Percentiles rank a stretch among this genome's conserved stretches.
Evolutionary conservation across 2,888 invertebrate species (phyloP).

Genomic region (Rutpela maculata): DNA sequence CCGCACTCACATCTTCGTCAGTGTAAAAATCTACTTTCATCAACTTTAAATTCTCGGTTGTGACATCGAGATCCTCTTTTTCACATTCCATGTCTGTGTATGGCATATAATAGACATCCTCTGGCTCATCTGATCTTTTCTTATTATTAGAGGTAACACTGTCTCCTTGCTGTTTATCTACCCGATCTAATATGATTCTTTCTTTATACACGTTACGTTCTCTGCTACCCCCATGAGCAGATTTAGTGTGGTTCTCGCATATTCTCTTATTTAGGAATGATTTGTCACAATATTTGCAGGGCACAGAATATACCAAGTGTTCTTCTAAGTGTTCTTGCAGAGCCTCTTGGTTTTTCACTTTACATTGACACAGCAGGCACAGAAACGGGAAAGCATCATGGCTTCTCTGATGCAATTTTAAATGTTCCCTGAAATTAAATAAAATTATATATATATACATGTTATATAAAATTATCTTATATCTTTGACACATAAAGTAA

Average conservation of each 20-base stretch:
- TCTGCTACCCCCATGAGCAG: constrained; percentile 31
- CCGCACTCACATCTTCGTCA: neutral
- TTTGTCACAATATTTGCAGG: constrained; percentile 55
- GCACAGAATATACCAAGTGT: constrained; percentile 52
- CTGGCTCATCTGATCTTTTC: neutral
- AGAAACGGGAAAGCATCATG: constrained; percentile 47
- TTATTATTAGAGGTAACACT: neutral
- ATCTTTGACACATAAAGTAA: no score
- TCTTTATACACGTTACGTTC: constrained; percentile 37
- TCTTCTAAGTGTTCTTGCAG: constrained; percentile 52
- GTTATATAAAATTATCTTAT: no score
- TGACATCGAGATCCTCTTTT: constrained; percentile 19
- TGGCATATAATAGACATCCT: constrained; percentile 22
- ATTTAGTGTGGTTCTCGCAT: constrained; percentile 43
- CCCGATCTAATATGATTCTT: constrained; percentile 42
- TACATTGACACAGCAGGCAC: constrained; percentile 51
- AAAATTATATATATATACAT: constrained; percentile 2
- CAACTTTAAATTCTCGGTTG: constrained; percentile 25
- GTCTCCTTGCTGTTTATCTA: constrained; percentile 24
- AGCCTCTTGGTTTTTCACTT: constrained; percentile 39
- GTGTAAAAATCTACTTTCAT: constrained; percentile 21
- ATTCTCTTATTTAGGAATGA: constrained; percentile 47
- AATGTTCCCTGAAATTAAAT: constrained; percentile 47
- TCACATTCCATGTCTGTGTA: constrained; percentile 35
- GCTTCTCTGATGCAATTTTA: constrained; percentile 43